These are phyloP conservation scores for Hermaeophaga mercurialis DNA, from an alignment of 2,888 invertebrate genomes.

Conservation along the genomic window DNA sequence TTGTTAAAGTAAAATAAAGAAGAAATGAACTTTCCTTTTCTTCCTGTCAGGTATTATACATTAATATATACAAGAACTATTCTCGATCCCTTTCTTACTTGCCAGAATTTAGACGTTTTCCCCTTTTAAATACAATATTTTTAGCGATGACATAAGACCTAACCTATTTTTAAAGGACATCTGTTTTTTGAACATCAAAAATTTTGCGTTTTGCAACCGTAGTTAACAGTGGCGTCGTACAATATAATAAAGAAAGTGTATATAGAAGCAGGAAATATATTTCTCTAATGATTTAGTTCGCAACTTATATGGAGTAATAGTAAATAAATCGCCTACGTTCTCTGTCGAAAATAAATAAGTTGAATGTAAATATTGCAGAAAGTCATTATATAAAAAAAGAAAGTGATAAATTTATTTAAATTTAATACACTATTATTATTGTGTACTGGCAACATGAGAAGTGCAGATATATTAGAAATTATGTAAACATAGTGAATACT, in stretches of 20 bases:
- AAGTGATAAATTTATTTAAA: neutral
- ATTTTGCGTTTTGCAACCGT: slow-evolving; percentile 15
- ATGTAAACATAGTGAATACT: neutral
- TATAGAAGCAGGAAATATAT: no score
- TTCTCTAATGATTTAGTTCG: neutral
- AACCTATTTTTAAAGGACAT: slow-evolving; percentile 25
- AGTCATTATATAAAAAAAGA: slow-evolving; percentile 4
- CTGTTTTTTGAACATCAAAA: slow-evolving; percentile 20
- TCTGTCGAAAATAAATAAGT: slow-evolving; percentile 8
- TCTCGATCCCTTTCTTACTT: no score
- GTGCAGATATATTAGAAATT: neutral
- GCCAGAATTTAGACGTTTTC: no score
- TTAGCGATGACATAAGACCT: slow-evolving; percentile 31
- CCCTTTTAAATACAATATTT: no score
- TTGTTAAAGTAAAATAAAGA: neutral
- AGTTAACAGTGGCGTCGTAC: slow-evolving; percentile 12
- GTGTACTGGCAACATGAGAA: neutral
- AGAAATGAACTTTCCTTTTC: slow-evolving; percentile 3
- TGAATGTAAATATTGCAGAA: slow-evolving; percentile 6
- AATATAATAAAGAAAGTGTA: neutral
- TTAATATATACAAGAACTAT: no score
- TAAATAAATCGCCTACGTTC: slow-evolving; percentile 10
- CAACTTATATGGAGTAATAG: neutral
- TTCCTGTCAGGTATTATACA: neutral
- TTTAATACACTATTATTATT: neutral